A percentile compares a stretch with the other conserved stretches of the same genome.
phyloP scores from a whole-genome alignment of 2,113 vertebrate species.

The Bubo bubo region DNA sequence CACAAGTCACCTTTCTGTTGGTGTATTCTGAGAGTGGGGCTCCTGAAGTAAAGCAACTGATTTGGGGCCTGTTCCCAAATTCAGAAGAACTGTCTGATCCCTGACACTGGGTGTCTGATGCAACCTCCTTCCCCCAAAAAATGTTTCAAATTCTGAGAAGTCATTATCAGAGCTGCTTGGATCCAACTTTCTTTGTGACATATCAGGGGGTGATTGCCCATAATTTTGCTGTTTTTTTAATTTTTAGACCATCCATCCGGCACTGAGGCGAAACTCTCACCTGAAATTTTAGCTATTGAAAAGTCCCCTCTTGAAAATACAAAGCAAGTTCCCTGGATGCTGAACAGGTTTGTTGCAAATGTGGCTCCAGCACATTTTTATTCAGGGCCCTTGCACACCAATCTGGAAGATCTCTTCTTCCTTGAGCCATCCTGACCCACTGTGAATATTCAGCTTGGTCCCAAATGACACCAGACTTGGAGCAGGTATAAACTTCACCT shows the following conservation, averaged over 20 bases:
- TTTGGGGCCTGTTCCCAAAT: no score
- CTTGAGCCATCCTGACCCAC: background rate
- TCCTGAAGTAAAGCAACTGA: no score
- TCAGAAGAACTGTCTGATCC: no score
- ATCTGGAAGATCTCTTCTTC: background rate
- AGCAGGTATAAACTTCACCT: background rate
- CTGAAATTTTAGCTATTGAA: background rate
- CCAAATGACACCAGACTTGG: background rate
- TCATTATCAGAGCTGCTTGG: no score
- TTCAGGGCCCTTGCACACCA: background rate
- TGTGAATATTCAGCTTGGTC: background rate
- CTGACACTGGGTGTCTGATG: no score
- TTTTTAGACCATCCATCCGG: background rate
- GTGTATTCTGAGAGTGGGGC: no score
- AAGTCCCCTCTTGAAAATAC: background rate
- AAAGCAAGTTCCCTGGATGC: background rate
- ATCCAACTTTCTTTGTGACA: no score
- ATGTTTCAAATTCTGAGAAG: no score
- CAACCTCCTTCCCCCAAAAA: no score
- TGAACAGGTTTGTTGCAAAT: background rate
- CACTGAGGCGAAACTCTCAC: background rate
- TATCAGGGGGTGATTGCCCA: no score
- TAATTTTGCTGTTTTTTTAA: no score
- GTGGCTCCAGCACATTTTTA: accelerated
- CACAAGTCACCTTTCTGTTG: no score